Conservation (phyloP, 2,888 invertebrate genomes). For the Strigamia maritima region DNA sequence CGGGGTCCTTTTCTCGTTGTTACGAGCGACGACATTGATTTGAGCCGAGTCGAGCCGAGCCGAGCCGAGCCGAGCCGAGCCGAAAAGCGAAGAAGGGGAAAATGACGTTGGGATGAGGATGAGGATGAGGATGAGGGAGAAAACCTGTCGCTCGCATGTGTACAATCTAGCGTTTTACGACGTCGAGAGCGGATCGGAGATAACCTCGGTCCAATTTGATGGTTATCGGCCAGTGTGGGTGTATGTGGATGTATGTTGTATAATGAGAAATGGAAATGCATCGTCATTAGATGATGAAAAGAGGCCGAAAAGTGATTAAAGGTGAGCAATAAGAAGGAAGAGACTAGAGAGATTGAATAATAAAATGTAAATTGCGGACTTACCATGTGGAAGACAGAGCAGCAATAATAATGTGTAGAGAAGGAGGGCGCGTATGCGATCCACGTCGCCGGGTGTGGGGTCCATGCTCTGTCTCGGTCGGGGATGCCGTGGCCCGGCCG, state of each 20-base stretch:
- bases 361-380: not conserved
- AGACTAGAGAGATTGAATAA: not conserved
- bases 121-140: not conserved
- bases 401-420: constrained; percentile 8
- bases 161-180: not conserved
- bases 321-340: too few species aligned
- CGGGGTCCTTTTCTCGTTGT: not conserved
- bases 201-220: too few species aligned
- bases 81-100: not conserved
- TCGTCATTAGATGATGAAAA: too few species aligned
- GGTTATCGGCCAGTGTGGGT: too few species aligned
- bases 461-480: constrained; percentile 29
- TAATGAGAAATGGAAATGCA: too few species aligned
- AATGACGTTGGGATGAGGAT: not conserved
- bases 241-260: too few species aligned
- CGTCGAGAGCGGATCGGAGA: not conserved
- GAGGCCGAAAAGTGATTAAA: too few species aligned
- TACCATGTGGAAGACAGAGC: constrained; percentile 29
- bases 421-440: constrained; percentile 29
- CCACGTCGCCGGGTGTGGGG: constrained; percentile 17
- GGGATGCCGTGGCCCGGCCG: constrained; percentile 26
- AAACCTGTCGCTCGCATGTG: constrained; percentile 28
- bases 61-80: too few species aligned
- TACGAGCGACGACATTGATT: constrained; percentile 3
- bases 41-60: not conserved